Evolutionary conservation across 2,797 vertebrate species (phyloP).

Genomic region (Hirundo rustica): DNA sequence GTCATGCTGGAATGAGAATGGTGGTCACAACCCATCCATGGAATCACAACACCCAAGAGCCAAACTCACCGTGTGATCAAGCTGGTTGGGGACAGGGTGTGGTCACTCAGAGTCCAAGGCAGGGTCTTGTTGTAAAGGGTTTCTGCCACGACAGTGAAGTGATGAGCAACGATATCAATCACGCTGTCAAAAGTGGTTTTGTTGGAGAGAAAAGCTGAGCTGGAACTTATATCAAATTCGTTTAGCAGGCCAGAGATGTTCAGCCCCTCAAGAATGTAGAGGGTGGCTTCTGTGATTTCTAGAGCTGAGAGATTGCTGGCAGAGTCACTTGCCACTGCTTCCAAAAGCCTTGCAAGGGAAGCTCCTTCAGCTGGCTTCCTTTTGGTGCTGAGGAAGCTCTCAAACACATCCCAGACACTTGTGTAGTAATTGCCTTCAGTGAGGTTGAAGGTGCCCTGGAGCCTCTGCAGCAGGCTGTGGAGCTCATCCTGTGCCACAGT

Average conservation of each 20-base stretch:
- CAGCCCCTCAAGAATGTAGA: neutral
- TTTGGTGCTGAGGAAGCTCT: neutral
- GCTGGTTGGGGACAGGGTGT: slow-evolving; percentile 57
- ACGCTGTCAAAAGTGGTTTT: neutral
- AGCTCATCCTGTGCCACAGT: neutral
- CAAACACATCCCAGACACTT: neutral
- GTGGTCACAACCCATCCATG: neutral
- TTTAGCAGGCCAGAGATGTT: neutral
- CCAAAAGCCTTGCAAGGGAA: slow-evolving; percentile 15
- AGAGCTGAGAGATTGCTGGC: neutral
- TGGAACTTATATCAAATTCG: neutral
- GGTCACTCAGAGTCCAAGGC: slow-evolving; percentile 37
- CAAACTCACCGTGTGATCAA: slow-evolving; percentile 73
- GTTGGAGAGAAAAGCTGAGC: neutral
- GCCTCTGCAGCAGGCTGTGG: neutral
- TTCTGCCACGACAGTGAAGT: slow-evolving; percentile 34
- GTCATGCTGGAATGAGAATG: neutral
- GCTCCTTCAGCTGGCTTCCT: neutral
- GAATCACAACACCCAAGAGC: neutral
- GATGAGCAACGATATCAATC: neutral
- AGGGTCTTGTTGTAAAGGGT: slow-evolving; percentile 35
- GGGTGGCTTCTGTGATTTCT: neutral
- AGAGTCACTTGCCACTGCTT: neutral
- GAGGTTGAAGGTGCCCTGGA: neutral
- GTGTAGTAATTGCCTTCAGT: neutral